Evolutionary conservation across 2,888 invertebrate species (phyloP), one percentile per base, ranked within the genome.

Genomic region (Plebejus melissa): DNA sequence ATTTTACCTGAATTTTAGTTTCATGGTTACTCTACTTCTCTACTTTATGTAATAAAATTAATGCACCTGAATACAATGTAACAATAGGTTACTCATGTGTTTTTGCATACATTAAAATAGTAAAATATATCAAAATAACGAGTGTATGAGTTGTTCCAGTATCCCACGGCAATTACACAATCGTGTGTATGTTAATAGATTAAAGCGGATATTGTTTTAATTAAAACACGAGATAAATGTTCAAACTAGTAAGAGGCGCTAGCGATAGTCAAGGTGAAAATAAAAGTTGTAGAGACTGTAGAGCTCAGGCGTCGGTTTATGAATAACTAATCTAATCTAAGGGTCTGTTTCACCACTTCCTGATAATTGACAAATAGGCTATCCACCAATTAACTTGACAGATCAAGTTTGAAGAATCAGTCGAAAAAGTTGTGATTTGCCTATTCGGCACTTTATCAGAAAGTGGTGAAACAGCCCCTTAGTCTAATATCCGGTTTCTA

Each of bases 151-250:
- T 16, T 54, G 54, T 41, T 41, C 54, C 16, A 54, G 54, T 72
- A 54, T 72, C 72, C 50, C 72, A 72, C 54, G 72, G 72, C 32
- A 54, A 71, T 71, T 46, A 71, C 46, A 1, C 22, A 4, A 28
- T 46, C 50, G 41, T 38, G 41, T 38, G 41, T 54, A 32, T 54
- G 50, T 32, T 16, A 72, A 72, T 72, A 54, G 13, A 32, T 72
- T 72, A 32, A 32, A 72, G 36, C 46, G 54, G 72, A 72, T 50
- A 54, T 72, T 54, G 72, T 72, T 50, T 72, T 32, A 72, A 72
- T 54, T 72, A 28, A 50, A 72, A 54, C 72, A 72, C 41, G 13
- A 65, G 65, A 65, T 65, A 65, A 65, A 65, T 65, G 32, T 65
- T 32, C 13, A 32, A 65, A 65, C 65, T 36, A 32, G 65, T 65